Conservation (phyloP, 2,797 vertebrate species). For the Amphiprion clarkii region DNA sequence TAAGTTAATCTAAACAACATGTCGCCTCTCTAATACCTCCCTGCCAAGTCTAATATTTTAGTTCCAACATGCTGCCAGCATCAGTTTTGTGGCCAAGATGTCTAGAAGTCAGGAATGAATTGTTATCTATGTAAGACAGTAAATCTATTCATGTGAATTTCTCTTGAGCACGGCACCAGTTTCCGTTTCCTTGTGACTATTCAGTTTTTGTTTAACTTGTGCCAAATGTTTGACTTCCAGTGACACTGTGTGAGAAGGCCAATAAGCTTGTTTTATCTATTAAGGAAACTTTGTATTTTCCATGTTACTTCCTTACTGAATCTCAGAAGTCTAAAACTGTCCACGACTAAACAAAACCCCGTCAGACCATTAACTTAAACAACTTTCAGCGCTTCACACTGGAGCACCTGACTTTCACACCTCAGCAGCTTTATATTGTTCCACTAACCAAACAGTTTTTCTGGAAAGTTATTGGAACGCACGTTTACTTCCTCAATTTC, state of each 20-base stretch:
- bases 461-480: not conserved
- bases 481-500: not conserved
- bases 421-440: not conserved
- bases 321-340: not conserved
- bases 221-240: not conserved
- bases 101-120: too few relatives aligned
- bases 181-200: too few relatives aligned
- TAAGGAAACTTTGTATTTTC: not conserved
- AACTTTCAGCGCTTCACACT: not conserved
- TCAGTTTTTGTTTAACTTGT: too few relatives aligned
- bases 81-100: too few relatives aligned
- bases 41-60: too few relatives aligned
- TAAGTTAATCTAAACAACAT: too few relatives aligned
- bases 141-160: too few relatives aligned
- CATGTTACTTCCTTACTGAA: not conserved
- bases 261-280: too few relatives aligned
- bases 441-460: not conserved
- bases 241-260: not conserved
- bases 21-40: too few relatives aligned
- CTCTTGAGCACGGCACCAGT: too few relatives aligned
- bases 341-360: not conserved
- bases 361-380: conserved; percentile 6
- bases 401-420: not conserved
- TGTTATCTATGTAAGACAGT: too few relatives aligned
- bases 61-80: too few relatives aligned